Evolutionary conservation across 2,888 invertebrate genomes (phyloP), one percentile per base, ranked within the genome.

Genomic region (Ophion slaviceki): DNA sequence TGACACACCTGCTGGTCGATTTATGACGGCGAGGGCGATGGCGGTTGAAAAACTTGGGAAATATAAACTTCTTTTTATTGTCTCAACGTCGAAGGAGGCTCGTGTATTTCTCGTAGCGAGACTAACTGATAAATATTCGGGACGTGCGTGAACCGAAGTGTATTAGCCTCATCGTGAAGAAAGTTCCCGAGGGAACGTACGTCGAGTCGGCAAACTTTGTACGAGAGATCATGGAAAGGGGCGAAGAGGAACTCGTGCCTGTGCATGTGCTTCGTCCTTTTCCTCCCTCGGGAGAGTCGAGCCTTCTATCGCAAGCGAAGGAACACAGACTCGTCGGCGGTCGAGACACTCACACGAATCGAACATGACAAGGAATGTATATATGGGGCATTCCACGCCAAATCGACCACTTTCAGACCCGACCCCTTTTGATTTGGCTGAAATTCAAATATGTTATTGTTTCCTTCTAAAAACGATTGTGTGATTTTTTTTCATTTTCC

Each of bases 191-290:
- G 80, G 80, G 86, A 67, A 81, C 78, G 80, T 80, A 86, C 86
- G 83, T 78, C 83, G 83, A 86, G 83, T 86, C 86, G 83, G 86
- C 78, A 86, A 86, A 86, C 67, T 86, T 86, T 86, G 80, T 75
- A 82, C 79, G 76, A 53, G 68, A 17, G 67, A 62, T 62, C 76
- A 47, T 36, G 28, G 67, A 59, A 36, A 74, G 74, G 72, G 53
- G 40, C 76, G 47, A 70, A 59, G 74, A 68, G 72, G 66, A 40
- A 53, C 66, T 14, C 20, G 11, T 7, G 36, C 57, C 20, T 57
- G 40, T 64, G 77, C 76, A 80, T 70, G 80, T 78, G 72, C 59
- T 66, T 66, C 59, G 70, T 67, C 66, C 62, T 59, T 80, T 81
- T 40, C 57, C n/a, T 67, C 82, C 82, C 82, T 24, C 68, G 80